Percentiles rank a stretch among this genome's conserved stretches.
Evolutionary conservation across 2,888 invertebrate genomes (phyloP).

Genomic region (Apeira syringaria): DNA sequence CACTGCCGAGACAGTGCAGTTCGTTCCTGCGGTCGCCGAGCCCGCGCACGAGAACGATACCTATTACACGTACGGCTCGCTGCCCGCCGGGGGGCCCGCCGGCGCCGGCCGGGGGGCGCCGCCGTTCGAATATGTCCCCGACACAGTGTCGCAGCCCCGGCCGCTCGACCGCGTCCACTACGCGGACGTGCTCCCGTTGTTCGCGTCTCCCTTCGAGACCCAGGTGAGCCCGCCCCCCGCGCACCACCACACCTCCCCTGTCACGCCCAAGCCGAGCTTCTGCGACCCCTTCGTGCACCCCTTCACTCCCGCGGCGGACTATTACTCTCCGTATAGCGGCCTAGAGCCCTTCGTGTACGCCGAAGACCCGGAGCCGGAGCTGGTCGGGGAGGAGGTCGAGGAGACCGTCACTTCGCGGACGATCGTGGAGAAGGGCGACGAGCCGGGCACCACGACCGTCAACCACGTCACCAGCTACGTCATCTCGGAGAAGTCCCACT

Average conservation of each 20-base stretch:
- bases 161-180: conserved; percentile 35
- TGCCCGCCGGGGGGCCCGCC: conserved; percentile 34
- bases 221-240: conserved; percentile 51
- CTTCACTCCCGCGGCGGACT: conserved; percentile 54
- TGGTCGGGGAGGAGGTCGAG: conserved; percentile 69
- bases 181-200: conserved; percentile 37
- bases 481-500: conserved; percentile 67
- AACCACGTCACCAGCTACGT: conserved; percentile 74
- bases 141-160: conserved; percentile 23
- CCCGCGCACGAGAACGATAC: conserved; percentile 35
- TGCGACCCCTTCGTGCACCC: conserved; percentile 54
- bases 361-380: conserved; percentile 57
- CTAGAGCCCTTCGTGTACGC: conserved; percentile 50
- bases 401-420: conserved; percentile 68
- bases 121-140: conserved; percentile 24
- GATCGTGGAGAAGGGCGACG: conserved; percentile 61
- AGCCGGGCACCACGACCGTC: conserved; percentile 64
- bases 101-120: conserved; percentile 31
- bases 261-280: conserved; percentile 57
- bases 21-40: conserved; percentile 34
- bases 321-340: conserved; percentile 46
- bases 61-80: conserved; percentile 39
- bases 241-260: conserved; percentile 46
- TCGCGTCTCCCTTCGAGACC: conserved; percentile 49
- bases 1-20: conserved; percentile 38